Base-by-base conservation (phyloP, 2,888 invertebrate genomes). In the Drosophila maculinotata region DNA sequence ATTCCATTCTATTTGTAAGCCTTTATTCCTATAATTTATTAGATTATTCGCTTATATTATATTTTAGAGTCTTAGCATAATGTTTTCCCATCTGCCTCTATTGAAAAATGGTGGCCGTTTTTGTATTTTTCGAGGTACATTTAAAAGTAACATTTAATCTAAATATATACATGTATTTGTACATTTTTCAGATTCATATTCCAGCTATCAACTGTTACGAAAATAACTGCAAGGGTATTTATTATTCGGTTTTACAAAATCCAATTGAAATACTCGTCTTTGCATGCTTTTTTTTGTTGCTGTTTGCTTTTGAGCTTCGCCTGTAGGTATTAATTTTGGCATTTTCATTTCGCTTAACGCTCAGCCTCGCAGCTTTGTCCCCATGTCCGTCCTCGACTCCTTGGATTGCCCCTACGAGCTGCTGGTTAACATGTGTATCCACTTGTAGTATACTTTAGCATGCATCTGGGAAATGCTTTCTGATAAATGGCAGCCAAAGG, bases 281-380 rank as follows among this genome's bases (percentile, higher is more conserved):
- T 66, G 53, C 69, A 67, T 68, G 57, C 8, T 65, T 63, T 67
- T 64, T 65, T 67, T 63, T 36, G 33, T 39, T 30, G 15, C 25
- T 52, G 45, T 52, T 62, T 35, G 14, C 33, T 48, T 42, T 66
- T 9, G 17, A n/a, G 35, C 33, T 56, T 20, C n/a, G 57, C 41
- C 42, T 67, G 45, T 54, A 35, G 49, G 49, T 67, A 80, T 86
- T 77, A 80, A 80, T 84, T 86, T 80, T 59, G 84, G 80, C 65
- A 60, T 79, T 83, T 83, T 69, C 80, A 60, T 83, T 65, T 58
- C 47, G 67, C 67, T 69, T 62, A 57, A 58, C 54, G 39, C 57
- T 38, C 30, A 23, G 25, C 12, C 35, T 4, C 31, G 6, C 38
- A 28, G 25, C 49, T 56, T n/a, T 12, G 9, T 1, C 17, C 5